Conservation (phyloP, 1,140 invertebrate species). For the Brachionus plicatilis region DNA sequence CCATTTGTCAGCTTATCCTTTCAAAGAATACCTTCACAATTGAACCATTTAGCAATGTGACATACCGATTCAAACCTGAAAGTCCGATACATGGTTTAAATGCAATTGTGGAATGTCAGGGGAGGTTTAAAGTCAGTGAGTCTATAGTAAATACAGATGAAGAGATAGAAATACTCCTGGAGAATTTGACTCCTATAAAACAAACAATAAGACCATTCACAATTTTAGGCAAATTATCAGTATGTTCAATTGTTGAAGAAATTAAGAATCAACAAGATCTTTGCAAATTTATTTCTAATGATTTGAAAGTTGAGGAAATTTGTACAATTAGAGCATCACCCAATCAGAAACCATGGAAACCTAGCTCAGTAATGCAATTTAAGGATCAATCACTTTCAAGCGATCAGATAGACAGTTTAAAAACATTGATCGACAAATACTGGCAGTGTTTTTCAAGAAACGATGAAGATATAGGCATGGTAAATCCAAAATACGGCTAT, state of each 20-base stretch:
- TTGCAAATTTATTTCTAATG: neutral
- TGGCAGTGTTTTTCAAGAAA: neutral
- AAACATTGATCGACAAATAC: neutral
- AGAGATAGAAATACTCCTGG: neutral
- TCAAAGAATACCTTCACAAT: neutral
- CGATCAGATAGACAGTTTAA: neutral
- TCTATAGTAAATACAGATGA: neutral
- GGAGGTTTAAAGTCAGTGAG: neutral
- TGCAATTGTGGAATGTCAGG: neutral
- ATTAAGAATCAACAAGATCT: neutral
- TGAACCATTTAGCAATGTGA: neutral
- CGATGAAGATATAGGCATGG: neutral
- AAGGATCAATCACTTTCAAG: neutral
- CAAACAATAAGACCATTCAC: neutral
- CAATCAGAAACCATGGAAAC: neutral
- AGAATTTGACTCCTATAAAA: neutral
- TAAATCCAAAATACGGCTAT: neutral
- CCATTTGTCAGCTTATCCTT: neutral
- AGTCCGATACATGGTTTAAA: neutral
- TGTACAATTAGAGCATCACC: neutral
- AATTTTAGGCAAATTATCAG: neutral
- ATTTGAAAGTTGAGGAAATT: neutral
- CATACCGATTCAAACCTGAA: neutral
- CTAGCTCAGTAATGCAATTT: neutral
- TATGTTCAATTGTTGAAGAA: neutral